Evolutionary conservation across 2,888 invertebrate genomes (phyloP), one percentile per base, ranked within the genome.

Genomic region (Spodoptera picta): DNA sequence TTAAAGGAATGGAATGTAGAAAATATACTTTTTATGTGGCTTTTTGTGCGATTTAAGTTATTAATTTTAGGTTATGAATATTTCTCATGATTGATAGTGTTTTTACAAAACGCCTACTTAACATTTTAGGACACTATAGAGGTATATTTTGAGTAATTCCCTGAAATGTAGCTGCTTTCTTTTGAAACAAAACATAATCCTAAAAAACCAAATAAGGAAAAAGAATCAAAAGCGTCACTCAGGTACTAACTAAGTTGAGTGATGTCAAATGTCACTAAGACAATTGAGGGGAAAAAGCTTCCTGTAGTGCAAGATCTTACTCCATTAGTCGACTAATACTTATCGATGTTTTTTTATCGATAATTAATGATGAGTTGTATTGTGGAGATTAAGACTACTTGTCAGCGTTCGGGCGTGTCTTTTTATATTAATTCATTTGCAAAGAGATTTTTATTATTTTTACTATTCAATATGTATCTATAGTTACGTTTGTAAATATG

Each of bases 201-300:
- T 10, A 14, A 27, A 27, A 19, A 19, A 19, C 19, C 2, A 19
- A 19, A 19, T 19, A 19, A 19, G 19, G 1, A 19, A 19, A 19
- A 19, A 19, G 19, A 19, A 19, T 19, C 19, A 65, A 31, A 24
- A 51, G 51, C 54, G 76, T 82, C 81, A 83, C 77, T 76, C 85
- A 84, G 86, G 86, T 87, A 85, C 80, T 76, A 83, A 83, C 80
- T 80, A 75, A 82, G 79, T 89, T 93, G 93, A 94, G 76, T 93
- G 92, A 94, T 94, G 92, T 92, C 92, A 92, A 90, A 91, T 89
- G 94, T 92, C 94, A 91, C 80, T 69, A 84, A 90, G 92, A 94
- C 91, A 92, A 93, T 94, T 93, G 90, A 85, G 86, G 86, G 86
- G 84, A 84, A 85, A 78, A 78, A 86, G 90, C 92, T 92, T 93